phyloP scores from a whole-genome alignment of 2,113 vertebrate species.

The Malurus melanocephalus region DNA sequence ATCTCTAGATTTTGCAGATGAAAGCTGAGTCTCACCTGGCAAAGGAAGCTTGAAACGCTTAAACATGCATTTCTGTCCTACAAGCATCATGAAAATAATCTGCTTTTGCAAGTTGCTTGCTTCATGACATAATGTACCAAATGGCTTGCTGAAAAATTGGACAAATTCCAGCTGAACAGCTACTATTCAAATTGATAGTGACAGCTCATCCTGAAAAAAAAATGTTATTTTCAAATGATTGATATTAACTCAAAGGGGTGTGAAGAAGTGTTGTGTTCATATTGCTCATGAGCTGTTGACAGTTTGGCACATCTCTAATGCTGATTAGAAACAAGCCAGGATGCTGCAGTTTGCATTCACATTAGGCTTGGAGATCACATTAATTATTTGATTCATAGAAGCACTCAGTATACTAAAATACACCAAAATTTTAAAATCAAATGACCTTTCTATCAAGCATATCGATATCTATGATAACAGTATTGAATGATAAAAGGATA shows the following conservation, averaged over 20 bases:
- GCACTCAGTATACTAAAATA: conserved; percentile 25
- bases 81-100: conserved; percentile 28
- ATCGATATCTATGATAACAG: not conserved
- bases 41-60: not conserved
- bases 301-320: conserved; percentile 71
- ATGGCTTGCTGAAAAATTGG: conserved; percentile 67
- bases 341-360: conserved; percentile 47
- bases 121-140: conserved; percentile 65
- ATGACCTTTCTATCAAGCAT: not conserved
- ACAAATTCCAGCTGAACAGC: conserved; percentile 67
- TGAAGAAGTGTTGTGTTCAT: conserved; percentile 66
- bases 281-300: conserved; percentile 60
- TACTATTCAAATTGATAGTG: conserved; percentile 75
- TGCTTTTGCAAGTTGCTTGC: conserved; percentile 59
- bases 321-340: conserved; percentile 70
- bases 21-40: not conserved
- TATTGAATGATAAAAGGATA: not conserved
- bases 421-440: conserved; percentile 21
- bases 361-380: conserved; percentile 47
- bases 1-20: not conserved
- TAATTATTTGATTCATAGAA: conserved; percentile 51
- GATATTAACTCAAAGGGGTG: conserved; percentile 76
- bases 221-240: conserved; percentile 75
- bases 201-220: conserved; percentile 72
- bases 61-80: not conserved